Conservation (phyloP, 2,113 vertebrate genomes). For the Chelonoidis abingdonii region DNA sequence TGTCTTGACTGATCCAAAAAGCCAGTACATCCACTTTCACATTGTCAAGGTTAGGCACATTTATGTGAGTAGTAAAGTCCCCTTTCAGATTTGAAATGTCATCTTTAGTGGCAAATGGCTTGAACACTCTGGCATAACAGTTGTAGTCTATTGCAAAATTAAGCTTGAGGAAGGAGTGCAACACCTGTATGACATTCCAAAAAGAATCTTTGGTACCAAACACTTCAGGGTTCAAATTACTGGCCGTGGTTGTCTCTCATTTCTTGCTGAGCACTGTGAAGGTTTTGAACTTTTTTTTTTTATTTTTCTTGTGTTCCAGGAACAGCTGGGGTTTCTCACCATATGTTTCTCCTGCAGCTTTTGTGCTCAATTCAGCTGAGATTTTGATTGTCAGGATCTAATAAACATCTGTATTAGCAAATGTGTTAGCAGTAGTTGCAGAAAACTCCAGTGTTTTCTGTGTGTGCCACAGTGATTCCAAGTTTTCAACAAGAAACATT, state of each 20-base stretch:
- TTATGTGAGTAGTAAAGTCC: not conserved
- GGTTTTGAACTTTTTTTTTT: too few species aligned
- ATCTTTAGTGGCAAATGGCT: not conserved
- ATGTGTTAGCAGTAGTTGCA: not conserved
- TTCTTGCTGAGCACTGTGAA: not conserved
- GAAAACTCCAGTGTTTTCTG: not conserved
- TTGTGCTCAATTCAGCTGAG: not conserved
- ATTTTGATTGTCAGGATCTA: not conserved
- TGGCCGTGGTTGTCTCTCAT: not conserved
- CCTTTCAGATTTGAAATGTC: not conserved
- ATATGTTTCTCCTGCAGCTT: too few species aligned
- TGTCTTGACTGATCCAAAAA: not conserved
- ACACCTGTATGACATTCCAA: not conserved
- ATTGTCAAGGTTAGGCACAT: not conserved
- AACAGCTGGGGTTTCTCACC: not conserved
- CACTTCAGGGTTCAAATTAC: not conserved
- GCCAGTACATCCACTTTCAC: not conserved
- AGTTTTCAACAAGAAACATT: not conserved
- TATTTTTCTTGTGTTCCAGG: not conserved
- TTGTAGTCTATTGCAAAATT: not conserved
- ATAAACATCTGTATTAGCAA: not conserved
- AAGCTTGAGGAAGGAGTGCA: not conserved
- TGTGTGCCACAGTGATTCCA: not conserved
- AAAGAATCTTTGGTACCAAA: not conserved
- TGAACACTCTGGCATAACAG: not conserved